These are phyloP conservation scores for Pheosia gnoma DNA, from an alignment of 2,888 invertebrate species.

Conservation along the genomic window DNA sequence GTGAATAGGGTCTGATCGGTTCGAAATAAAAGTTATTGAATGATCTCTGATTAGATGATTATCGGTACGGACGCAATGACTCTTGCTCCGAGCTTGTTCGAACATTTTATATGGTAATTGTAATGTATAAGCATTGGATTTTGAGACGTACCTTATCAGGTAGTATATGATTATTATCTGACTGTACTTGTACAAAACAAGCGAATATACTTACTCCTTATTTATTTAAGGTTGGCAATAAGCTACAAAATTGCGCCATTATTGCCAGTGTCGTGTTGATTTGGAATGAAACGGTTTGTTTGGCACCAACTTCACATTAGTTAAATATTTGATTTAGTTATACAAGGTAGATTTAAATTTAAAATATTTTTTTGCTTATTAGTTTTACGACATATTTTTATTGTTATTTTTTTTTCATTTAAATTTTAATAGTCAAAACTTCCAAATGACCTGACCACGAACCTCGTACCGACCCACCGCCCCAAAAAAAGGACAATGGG, in stretches of 20 bases:
- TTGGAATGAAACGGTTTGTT: too few relatives aligned
- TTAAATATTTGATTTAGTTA: too few relatives aligned
- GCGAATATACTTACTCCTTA: slow-evolving; percentile 40
- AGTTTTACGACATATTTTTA: too few relatives aligned
- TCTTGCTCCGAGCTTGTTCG: slow-evolving; percentile 63
- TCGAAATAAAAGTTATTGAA: slow-evolving; percentile 79
- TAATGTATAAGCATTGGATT: slow-evolving; percentile 77
- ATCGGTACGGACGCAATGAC: slow-evolving; percentile 73
- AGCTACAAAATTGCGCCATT: too few relatives aligned
- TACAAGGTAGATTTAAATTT: too few relatives aligned
- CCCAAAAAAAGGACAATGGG: slow-evolving; percentile 64
- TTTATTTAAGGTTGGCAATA: too few relatives aligned
- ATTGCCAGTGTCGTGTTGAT: too few relatives aligned
- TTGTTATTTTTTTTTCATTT: too few relatives aligned
- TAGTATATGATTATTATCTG: slow-evolving; percentile 53
- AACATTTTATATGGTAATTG: slow-evolving; percentile 82
- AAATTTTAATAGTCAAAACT: neutral
- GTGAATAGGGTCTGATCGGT: slow-evolving; percentile 46
- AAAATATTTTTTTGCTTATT: too few relatives aligned
- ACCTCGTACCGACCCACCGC: neutral
- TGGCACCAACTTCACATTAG: too few relatives aligned
- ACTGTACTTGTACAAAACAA: slow-evolving; percentile 50
- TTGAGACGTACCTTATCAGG: slow-evolving; percentile 68
- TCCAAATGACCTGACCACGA: slow-evolving; percentile 6
- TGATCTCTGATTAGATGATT: slow-evolving; percentile 83